phyloP scores from a whole-genome alignment of 1,140 invertebrate species.

The Dinothrombium tinctorium region DNA sequence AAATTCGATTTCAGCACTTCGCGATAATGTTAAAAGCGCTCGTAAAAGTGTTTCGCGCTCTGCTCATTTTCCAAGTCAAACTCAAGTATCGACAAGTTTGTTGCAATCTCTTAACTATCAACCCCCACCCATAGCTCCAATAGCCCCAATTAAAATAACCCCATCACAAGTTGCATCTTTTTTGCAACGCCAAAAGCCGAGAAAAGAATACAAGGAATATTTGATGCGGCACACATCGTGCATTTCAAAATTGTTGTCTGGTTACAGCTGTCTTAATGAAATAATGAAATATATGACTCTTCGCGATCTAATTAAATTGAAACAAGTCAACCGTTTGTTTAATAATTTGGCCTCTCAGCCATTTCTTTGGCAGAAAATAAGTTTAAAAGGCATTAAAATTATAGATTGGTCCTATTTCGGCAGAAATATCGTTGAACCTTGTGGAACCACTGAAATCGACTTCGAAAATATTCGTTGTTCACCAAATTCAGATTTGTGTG shows the following conservation, averaged over 20 bases:
- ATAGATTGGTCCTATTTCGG: constrained; percentile 6
- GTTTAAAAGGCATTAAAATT: constrained; percentile 3
- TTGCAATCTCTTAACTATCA: not conserved
- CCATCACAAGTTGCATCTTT: not conserved
- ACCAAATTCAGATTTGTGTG: not conserved
- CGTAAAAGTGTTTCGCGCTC: too few species aligned
- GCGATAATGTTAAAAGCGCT: too few species aligned
- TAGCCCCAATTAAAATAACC: constrained; percentile 2
- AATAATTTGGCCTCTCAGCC: not conserved
- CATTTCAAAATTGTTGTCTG: too few species aligned
- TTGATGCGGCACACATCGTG: too few species aligned
- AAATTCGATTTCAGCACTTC: too few species aligned
- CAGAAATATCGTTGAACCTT: not conserved
- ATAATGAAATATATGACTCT: constrained; percentile 4
- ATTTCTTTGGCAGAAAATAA: constrained; percentile 2
- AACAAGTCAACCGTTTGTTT: constrained; percentile 3
- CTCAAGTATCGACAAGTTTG: not conserved
- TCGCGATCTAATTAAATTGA: constrained; percentile 5
- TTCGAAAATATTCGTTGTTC: constrained; percentile 4
- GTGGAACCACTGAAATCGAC: not conserved
- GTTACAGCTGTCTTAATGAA: not conserved
- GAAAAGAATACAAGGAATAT: not conserved
- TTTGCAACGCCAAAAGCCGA: not conserved
- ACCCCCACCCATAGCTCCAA: not conserved
- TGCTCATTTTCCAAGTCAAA: too few species aligned